Base-by-base conservation (phyloP, 35 echinoderm and acorn worm genomes). In the Chiridota heheva region DNA sequence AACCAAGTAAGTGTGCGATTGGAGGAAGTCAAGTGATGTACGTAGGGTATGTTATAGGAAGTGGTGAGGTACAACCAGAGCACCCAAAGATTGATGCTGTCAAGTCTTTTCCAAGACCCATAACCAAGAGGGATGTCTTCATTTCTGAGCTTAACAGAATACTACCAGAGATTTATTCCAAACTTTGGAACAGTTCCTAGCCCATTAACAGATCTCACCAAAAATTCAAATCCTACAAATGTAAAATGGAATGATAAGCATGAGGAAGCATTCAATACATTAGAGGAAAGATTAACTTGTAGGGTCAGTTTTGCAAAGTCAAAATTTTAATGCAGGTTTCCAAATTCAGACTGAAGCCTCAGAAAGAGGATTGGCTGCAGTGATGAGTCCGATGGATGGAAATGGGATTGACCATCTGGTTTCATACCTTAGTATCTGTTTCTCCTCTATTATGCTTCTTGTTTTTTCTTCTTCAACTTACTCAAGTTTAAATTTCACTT, bases 91-190 rank as follows among this genome's bases (percentile, higher is more conserved):
- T 67, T 38, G 85, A 87, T 18, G 73, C 85, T 8, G 60, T 87
- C 26, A 18, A 53, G 1, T 13, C 7, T 18, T 79, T 34, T 17
- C 16, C 77, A 37, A 59, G 27, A 36, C 77, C 86, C 17, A 74
- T 58, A n/a, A 89, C 77, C 17, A 89, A 82, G 45, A 89, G 75
- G 22, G 73, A 81, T 81, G 51, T 82, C 2, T 48, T 69, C 46
- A 24, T 89, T 81, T 68, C 41, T 89, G 17, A 80, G 87, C 13
- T 36, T 84, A 25, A 51, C 56, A 13, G 80, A 60, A 8, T 90
- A 82, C 33, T 89, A 89, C 44, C 66, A 69, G 32, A 73, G 78
- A 40, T 89, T 89, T 58, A 62, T 82, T 42, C 64, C 57, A 20
- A 59, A 89, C 18, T 84, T 58, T 62, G 64, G 42, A 6, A 44